Conservation (phyloP, 2,113 vertebrate genomes). For the Grus americana region DNA sequence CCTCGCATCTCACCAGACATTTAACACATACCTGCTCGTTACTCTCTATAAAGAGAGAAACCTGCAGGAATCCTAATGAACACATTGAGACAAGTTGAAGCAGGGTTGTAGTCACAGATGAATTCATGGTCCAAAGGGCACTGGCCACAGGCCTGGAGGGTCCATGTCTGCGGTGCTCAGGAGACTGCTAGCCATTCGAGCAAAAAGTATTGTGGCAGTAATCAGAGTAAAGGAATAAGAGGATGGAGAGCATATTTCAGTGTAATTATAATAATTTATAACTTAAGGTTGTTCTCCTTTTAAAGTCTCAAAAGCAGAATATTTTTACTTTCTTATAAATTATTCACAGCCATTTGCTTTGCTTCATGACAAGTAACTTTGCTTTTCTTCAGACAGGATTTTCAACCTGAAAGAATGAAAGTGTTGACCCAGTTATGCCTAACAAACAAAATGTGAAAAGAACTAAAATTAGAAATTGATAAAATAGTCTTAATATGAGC, state of each 20-base stretch:
- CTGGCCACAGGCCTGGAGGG: not conserved
- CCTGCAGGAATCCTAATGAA: not conserved
- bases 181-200: not conserved
- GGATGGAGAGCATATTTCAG: not conserved
- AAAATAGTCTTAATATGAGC: not conserved
- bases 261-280: slow-evolving; percentile 63
- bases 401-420: slow-evolving; percentile 55
- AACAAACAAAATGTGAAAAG: slow-evolving; percentile 42
- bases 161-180: rapidly evolving
- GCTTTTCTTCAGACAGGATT: slow-evolving; percentile 53
- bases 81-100: not conserved
- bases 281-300: slow-evolving; percentile 44
- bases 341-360: slow-evolving; percentile 61
- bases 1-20: not conserved
- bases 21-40: not conserved
- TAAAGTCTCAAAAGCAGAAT: slow-evolving; percentile 62
- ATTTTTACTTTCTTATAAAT: slow-evolving; percentile 69
- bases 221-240: not conserved
- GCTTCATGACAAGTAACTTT: slow-evolving; percentile 49
- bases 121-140: not conserved
- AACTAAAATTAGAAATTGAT: slow-evolving; percentile 45
- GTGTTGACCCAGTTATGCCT: slow-evolving; percentile 59
- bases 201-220: not conserved
- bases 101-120: not conserved
- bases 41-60: not conserved